Conservation (phyloP, 2,797 vertebrate species). For the Schizothorax lantsangensis region DNA sequence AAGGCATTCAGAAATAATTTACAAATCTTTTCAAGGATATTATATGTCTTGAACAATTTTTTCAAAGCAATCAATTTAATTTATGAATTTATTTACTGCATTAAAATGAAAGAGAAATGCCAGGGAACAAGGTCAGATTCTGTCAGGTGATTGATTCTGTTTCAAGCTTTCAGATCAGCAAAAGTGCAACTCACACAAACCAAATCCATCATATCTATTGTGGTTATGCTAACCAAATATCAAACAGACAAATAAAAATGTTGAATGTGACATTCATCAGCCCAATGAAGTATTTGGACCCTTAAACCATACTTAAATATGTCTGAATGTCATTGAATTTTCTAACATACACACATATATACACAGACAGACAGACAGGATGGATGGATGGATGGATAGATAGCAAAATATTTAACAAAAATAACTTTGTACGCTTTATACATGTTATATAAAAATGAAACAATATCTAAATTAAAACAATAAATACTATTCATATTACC, state of each 20-base stretch:
- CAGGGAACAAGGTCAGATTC: background rate
- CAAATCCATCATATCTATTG: background rate
- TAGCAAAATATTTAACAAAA: background rate
- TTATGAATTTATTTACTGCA: background rate
- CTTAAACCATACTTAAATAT: background rate
- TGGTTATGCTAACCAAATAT: background rate
- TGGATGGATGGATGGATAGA: no score
- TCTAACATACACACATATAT: background rate
- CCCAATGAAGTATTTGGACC: background rate
- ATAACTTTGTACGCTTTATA: background rate
- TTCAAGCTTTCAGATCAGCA: background rate
- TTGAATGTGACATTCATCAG: background rate
- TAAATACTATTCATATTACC: background rate
- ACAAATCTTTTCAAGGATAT: conserved; percentile 16
- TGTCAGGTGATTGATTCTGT: background rate
- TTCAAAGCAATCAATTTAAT: background rate
- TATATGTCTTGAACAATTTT: background rate
- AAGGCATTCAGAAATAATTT: conserved; percentile 13
- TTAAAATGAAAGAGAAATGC: background rate
- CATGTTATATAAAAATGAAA: no score
- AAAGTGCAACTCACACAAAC: background rate
- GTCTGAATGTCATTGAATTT: background rate
- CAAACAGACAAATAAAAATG: background rate
- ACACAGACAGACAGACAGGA: no score
- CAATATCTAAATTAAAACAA: background rate